Evolutionary conservation across 2,113 vertebrate species (phyloP).

Genomic region (Mirounga angustirostris): DNA sequence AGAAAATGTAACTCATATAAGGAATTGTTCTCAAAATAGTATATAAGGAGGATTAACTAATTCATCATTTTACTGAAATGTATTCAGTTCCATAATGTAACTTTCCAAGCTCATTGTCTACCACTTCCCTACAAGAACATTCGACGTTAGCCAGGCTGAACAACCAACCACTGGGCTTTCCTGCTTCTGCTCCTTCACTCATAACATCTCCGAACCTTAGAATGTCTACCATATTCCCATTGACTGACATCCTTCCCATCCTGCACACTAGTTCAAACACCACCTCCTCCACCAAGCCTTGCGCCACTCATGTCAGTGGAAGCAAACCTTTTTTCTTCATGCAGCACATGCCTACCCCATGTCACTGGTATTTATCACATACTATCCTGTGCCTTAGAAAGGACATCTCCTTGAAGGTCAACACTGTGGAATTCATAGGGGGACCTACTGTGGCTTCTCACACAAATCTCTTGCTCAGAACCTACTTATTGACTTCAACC

Average conservation of each 20-base stretch:
- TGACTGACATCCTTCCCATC: background rate
- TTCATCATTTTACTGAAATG: conserved; percentile 25
- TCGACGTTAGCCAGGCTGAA: background rate
- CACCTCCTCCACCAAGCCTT: background rate
- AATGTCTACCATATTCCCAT: background rate
- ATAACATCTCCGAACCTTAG: background rate
- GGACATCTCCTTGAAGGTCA: background rate
- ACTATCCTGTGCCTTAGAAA: background rate
- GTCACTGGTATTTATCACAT: background rate
- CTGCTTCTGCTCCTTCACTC: background rate
- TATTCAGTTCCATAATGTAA: background rate
- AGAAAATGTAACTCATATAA: conserved; percentile 7
- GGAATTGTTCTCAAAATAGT: conserved; percentile 20
- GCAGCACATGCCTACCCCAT: background rate
- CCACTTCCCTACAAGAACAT: background rate
- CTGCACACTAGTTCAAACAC: background rate
- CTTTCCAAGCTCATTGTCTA: conserved; percentile 11
- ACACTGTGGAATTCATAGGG: background rate
- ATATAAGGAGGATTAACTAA: conserved; percentile 45
- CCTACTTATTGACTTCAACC: background rate
- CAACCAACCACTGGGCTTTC: background rate
- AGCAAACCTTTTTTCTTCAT: background rate
- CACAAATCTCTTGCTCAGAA: background rate
- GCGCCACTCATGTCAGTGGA: background rate
- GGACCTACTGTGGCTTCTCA: background rate